A percentile compares a stretch with the other conserved stretches of the same genome.
Conservation (phyloP, 2,113 vertebrate species). For the Aix galericulata region DNA sequence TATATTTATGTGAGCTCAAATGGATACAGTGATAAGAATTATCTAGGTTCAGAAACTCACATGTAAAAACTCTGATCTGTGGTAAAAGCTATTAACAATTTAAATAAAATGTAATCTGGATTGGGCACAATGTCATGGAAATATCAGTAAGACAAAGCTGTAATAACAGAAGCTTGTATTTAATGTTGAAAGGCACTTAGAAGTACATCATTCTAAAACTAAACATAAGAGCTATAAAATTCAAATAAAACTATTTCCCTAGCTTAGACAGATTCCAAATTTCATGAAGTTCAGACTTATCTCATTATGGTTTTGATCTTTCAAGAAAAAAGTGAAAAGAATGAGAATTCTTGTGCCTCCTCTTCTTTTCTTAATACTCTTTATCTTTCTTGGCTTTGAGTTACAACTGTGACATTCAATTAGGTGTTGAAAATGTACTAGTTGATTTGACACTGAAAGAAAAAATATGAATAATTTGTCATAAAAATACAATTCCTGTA, state of each 20-base stretch:
- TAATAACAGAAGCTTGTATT: slow-evolving; percentile 4
- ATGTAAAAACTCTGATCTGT: neutral
- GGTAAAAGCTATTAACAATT: slow-evolving; percentile 16
- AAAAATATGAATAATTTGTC: slow-evolving; percentile 14
- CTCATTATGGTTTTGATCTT: slow-evolving; percentile 19
- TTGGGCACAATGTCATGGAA: neutral
- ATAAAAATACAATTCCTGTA: slow-evolving; percentile 2
- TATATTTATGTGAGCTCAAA: neutral
- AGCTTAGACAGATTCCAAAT: neutral
- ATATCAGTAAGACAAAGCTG: neutral
- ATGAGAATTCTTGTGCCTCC: neutral
- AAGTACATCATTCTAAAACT: neutral
- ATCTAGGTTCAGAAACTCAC: neutral
- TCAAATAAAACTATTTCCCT: slow-evolving; percentile 32
- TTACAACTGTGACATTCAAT: slow-evolving; percentile 42
- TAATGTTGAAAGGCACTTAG: neutral
- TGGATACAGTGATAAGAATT: neutral
- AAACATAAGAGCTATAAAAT: neutral
- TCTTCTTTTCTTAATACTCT: neutral
- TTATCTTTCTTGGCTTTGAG: slow-evolving; percentile 28
- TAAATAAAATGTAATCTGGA: slow-evolving; percentile 19
- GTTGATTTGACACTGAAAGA: neutral
- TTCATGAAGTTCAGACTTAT: slow-evolving; percentile 6
- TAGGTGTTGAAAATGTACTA: slow-evolving; percentile 16
- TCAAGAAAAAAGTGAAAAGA: slow-evolving; percentile 14